Evolutionary conservation across 2,797 vertebrate species (phyloP), one percentile per base, ranked within the genome.

Genomic region (Peromyscus eremicus): DNA sequence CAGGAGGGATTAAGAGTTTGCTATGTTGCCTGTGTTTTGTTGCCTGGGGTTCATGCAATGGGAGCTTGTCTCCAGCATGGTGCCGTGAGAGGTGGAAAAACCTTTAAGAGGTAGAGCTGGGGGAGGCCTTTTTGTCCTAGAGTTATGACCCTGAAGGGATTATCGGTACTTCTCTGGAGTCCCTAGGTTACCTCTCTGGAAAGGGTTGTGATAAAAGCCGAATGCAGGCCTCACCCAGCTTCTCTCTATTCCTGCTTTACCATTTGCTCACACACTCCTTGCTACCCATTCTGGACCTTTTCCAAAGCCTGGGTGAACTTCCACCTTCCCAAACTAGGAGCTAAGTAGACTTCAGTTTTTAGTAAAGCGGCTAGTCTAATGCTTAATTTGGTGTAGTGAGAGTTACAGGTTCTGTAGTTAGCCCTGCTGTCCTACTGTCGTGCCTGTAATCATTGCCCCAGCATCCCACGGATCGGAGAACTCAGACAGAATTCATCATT

Each of bases 401-500:
- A 37, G 46, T 23, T 43, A 43, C 12, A n/a, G 21, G 32, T 17
- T 86, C 32, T 34, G 17, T 2, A 83, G 21, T 0, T 0, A 46
- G 13, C 9, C 3, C 46, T 49, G 2, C 1, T 25, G 21, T 2
- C 11, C 21, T 11, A 4, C 37, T 29, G 17, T 62, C 29, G 11
- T 37, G 46, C 5, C 29, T 68, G 10, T 16, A 2, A 8, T 46
- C 21, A 55, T 19, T 55, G 16, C 17, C 66, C 84, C 32, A 5
- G 34, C 40, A 32, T 3, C n/a, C 13, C 27, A 19, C 8, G 34
- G 4, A 60, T 40, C 55, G 57, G 25, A 89, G 57, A 46, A 2
- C 43, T 43, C 4, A 4, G 76, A 55, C 10, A 43, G 5, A 8
- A 4, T 37, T 49, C 12, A 2, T 27, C 55, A 14, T 4, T 52